Evolutionary conservation across 2,113 vertebrate species (phyloP), one percentile per base, ranked within the genome.

Genomic region (Prinia subflava): DNA sequence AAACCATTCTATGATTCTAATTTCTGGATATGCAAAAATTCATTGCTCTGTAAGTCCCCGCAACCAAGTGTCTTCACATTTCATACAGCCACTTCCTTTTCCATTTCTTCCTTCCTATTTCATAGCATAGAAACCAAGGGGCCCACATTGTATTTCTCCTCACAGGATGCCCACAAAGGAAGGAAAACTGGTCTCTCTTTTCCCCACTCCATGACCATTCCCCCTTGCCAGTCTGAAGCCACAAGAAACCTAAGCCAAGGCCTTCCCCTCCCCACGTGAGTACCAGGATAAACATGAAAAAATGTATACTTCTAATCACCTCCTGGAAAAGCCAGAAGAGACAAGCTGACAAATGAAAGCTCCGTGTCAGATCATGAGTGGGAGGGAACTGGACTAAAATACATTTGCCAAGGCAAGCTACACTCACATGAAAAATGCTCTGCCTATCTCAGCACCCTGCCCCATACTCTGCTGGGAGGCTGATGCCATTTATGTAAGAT

Each of bases 191-290:
- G 12, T n/a, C 53, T 60, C 7, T 37, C 73, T 67, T 55, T 16
- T 62, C 11, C 22, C 21, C 28, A 23, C 33, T 44, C 42, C 15
- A 21, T 6, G 30, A 59, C 17, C 25, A 59, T 25, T 67, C 7
- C 35, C 11, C 9, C 25, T 44, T 5, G 4, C 30, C 49, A 75
- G 18, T 15, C 41, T 49, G 50, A 77, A 46, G 37, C 24, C 19
- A 77, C 50, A 81, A 64, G 24, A 95, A 83, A 52, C 7, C 31
- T 41, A 35, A 91, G 15, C 6, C 39, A 90, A 74, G 28, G 5
- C 7, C 9, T 5, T 11, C 3, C 7, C 1, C 7, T 52, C 16
- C 25, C 4, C 28, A 75, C 10, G 16, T 5, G 5, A 73, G 12
- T n/a, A 88, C 27, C 31, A 69, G 10, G 55, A 87, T 23, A 74